A percentile compares a stretch with the other conserved stretches of the same genome.
These are phyloP conservation scores for Dendrolimus pini DNA, from an alignment of 2,888 invertebrate genomes.

Conservation along the genomic window DNA sequence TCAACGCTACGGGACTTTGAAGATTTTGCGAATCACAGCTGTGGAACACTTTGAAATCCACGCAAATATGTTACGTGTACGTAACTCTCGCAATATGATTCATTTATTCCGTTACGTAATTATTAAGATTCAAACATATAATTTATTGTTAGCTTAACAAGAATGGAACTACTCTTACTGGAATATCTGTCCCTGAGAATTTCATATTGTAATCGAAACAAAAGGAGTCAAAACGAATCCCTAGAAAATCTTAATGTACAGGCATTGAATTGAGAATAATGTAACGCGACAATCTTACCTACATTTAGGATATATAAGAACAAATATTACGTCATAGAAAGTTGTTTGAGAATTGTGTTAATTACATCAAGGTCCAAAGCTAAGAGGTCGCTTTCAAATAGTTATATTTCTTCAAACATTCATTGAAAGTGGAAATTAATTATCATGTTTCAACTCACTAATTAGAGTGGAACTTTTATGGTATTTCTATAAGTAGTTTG, in stretches of 20 bases:
- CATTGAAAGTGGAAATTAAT: no score
- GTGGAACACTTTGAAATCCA: background rate
- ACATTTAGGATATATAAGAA: background rate
- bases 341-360: background rate
- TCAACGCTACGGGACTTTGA: slow-evolving; percentile 20
- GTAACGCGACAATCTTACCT: background rate
- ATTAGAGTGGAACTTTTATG: no score
- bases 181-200: background rate
- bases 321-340: background rate
- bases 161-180: background rate
- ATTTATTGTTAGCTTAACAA: background rate
- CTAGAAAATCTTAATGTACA: background rate
- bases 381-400: no score
- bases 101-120: background rate
- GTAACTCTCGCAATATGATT: background rate
- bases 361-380: background rate
- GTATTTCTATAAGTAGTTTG: no score
- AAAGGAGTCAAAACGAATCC: background rate
- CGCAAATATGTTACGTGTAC: background rate
- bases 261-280: background rate
- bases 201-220: background rate
- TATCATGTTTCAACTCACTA: no score
- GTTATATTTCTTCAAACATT: no score
- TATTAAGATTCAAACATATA: background rate
- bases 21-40: slow-evolving; percentile 3